Percentiles rank a stretch among this genome's conserved stretches.
These are phyloP conservation scores for Thamnophis sirtalis DNA, from an alignment of 2,113 vertebrate species.

Conservation along the genomic window DNA sequence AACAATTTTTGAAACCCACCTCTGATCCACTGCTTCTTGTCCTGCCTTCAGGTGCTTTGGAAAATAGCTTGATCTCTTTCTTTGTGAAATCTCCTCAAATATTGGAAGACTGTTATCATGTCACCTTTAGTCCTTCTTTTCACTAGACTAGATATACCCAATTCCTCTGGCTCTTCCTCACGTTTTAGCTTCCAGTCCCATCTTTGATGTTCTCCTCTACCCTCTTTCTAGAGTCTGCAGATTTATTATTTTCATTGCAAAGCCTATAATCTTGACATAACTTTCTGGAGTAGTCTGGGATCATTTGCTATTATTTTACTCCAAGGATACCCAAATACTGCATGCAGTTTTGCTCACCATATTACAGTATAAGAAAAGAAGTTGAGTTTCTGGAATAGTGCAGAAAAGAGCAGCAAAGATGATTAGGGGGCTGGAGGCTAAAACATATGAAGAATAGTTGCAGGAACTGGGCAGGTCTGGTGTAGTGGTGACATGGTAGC, in stretches of 20 bases:
- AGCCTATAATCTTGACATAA: background rate
- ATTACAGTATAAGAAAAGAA: background rate
- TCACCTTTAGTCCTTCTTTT: background rate
- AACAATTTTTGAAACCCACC: too few species aligned
- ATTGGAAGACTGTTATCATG: background rate
- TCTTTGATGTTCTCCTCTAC: background rate
- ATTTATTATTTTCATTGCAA: background rate
- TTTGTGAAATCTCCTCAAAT: background rate
- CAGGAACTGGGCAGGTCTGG: background rate
- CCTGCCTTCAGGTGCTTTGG: background rate
- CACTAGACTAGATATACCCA: background rate
- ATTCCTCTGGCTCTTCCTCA: background rate
- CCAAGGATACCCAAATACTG: too few species aligned
- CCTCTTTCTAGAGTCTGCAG: background rate
- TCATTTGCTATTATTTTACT: background rate
- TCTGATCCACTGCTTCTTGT: background rate
- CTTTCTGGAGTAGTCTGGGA: background rate
- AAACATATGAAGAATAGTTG: background rate
- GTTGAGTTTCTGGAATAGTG: background rate
- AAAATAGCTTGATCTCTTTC: background rate
- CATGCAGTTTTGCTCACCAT: background rate
- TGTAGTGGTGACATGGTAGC: background rate
- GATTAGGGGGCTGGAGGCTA: background rate
- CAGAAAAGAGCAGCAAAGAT: background rate
- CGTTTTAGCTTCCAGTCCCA: background rate